Base-by-base conservation (phyloP, 2,888 invertebrate genomes). In the Aphelenchoides bicaudatus region DNA sequence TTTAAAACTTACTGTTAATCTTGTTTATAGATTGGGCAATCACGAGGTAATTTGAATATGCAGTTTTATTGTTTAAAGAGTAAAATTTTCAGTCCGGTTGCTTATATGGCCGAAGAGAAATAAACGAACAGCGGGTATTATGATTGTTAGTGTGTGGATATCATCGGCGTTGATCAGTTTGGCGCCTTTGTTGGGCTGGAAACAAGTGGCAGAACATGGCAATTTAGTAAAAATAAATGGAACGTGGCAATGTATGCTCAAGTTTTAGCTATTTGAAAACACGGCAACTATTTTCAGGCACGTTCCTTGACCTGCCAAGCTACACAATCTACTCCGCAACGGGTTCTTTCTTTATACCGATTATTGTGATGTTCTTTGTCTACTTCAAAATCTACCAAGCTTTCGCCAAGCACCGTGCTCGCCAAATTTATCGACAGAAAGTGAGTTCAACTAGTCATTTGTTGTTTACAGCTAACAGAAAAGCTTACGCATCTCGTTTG, bases 291-390 rank as follows among this genome's bases (percentile, higher is more conserved):
- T n/a, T n/a, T n/a, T n/a, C 23, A 38, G 76, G 79, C 57, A 73
- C 71, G 5, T 77, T 78, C 50, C 63, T 78, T 34, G 75, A 78
- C 61, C 65, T 79, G 13, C 80, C 79, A 23, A 80, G 80, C 23
- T 83, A 82, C 66, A 78, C 82, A 19, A 79, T 83, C 23, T 83
- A 82, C 66, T 80, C 80, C 2, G 80, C 81, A n/a, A 75, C 82
- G 47, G 82, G 96, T 73, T 96, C 94, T 78, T 98, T 98, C 85
- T 98, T 93, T 86, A 91, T 98, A 80, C 98, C 98, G 63, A 91
- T 92, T 78, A 89, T 93, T 82, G 92, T 98, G 81, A 96, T 98
- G 94, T 93, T 96, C 79, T 93, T 96, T 83, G 96, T 98, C 65
- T 98, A 98, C 84, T 92, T 92, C 82, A 87, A 93, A 82, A 96